These are phyloP conservation scores for Cryptomyrus ogoouensis DNA, from an alignment of 2,113 vertebrate species.

Conservation along the genomic window DNA sequence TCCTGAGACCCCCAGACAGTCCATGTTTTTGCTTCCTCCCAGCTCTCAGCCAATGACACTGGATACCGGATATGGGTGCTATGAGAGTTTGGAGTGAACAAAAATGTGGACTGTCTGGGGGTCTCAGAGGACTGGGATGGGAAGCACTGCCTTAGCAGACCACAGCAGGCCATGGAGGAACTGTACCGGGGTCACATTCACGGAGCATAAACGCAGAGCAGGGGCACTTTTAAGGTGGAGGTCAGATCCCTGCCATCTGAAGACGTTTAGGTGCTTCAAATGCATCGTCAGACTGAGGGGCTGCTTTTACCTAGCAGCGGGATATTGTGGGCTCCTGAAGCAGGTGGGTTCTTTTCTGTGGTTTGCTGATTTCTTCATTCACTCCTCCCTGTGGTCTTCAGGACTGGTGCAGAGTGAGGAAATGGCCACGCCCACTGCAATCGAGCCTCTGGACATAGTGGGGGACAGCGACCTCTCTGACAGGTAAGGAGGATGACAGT, in stretches of 20 bases:
- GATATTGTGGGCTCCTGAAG: background rate
- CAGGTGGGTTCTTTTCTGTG: background rate
- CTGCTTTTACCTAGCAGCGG: background rate
- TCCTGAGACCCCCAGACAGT: background rate
- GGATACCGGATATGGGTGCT: background rate
- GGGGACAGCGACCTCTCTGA: conserved; percentile 85
- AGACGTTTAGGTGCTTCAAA: background rate
- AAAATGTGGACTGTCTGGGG: background rate
- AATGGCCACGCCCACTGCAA: conserved; percentile 48
- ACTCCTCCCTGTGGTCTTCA: conserved; percentile 41
- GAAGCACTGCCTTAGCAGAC: background rate
- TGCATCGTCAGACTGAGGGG: background rate
- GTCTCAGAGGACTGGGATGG: background rate
- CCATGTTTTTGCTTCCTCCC: background rate
- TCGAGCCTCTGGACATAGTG: conserved; percentile 68
- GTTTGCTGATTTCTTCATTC: background rate
- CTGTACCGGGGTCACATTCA: background rate
- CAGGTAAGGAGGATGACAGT: conserved; percentile 56
- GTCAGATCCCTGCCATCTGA: background rate
- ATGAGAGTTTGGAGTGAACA: background rate
- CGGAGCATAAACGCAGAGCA: too few species aligned
- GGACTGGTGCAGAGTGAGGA: conserved; percentile 60
- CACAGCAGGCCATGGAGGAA: background rate
- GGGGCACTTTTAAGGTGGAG: background rate
- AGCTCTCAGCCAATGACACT: background rate